phyloP scores from a whole-genome alignment of 2,113 vertebrate genomes.

The Psilopogon haemacephalus region DNA sequence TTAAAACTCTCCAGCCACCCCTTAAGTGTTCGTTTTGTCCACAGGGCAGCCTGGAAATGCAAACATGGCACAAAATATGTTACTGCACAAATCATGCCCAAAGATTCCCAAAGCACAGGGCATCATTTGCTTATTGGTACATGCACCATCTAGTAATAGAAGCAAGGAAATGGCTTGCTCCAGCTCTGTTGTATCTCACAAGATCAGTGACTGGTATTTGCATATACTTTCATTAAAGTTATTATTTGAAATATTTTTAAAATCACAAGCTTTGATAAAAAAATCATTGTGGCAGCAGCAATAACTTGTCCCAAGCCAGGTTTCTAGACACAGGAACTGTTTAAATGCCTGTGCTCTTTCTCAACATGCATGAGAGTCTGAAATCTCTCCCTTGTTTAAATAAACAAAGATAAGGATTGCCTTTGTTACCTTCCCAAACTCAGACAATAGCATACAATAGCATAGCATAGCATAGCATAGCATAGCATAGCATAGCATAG shows the following conservation, averaged over 20 bases:
- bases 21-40: slow-evolving; percentile 15
- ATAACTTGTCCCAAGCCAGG: neutral
- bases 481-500: too few species aligned
- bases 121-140: neutral
- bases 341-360: slow-evolving; percentile 17
- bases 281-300: neutral
- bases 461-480: too few species aligned
- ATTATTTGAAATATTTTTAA: too few species aligned
- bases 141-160: neutral
- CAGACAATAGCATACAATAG: too few species aligned
- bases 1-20: slow-evolving; percentile 1
- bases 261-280: slow-evolving; percentile 7
- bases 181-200: neutral
- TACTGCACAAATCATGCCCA: neutral
- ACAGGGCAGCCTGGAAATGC: slow-evolving; percentile 9
- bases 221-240: neutral
- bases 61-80: slow-evolving; percentile 19
- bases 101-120: slow-evolving; percentile 7
- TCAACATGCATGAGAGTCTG: slow-evolving; percentile 11
- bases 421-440: too few species aligned
- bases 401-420: too few species aligned
- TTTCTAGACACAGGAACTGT: slow-evolving; percentile 9
- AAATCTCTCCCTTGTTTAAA: too few species aligned
- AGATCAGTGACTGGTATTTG: slow-evolving; percentile 27
- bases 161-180: slow-evolving; percentile 8